Conservation (phyloP, 2,797 vertebrate species). For the Spondyliosoma cantharus region DNA sequence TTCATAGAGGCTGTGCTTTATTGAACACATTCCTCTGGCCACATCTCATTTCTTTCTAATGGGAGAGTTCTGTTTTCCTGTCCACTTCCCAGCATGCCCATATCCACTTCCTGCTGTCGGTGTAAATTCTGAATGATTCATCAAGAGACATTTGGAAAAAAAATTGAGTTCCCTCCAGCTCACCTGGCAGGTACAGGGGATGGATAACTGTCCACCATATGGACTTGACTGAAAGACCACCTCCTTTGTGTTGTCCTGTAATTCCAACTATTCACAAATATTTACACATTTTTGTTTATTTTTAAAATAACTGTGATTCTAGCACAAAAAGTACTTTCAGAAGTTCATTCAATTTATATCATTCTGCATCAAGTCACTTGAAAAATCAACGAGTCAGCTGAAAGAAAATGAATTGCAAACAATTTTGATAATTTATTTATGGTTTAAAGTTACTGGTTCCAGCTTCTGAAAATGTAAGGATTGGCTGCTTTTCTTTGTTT, state of each 20-base stretch:
- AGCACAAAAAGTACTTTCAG: conserved; percentile 7
- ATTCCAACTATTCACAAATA: too few relatives aligned
- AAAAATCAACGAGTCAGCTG: too few relatives aligned
- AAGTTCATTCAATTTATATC: background rate
- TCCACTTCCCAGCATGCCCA: background rate
- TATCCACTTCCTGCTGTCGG: background rate
- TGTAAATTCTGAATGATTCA: background rate
- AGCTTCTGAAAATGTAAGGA: too few relatives aligned
- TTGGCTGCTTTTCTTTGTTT: too few relatives aligned
- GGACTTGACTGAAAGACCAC: background rate
- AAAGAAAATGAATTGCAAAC: too few relatives aligned
- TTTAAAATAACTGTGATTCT: background rate
- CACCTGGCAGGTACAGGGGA: background rate
- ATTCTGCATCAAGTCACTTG: too few relatives aligned
- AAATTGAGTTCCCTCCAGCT: background rate
- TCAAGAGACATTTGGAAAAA: background rate
- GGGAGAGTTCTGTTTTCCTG: background rate
- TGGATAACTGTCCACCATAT: background rate
- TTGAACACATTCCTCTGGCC: background rate
- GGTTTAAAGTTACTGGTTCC: too few relatives aligned
- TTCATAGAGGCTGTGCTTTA: background rate
- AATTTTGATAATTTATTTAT: too few relatives aligned
- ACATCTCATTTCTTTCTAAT: conserved; percentile 2
- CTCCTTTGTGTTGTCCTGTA: background rate
- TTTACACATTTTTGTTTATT: background rate